These are phyloP conservation scores for Knipowitschia caucasica DNA, from an alignment of 2,797 vertebrate genomes.

Conservation along the genomic window DNA sequence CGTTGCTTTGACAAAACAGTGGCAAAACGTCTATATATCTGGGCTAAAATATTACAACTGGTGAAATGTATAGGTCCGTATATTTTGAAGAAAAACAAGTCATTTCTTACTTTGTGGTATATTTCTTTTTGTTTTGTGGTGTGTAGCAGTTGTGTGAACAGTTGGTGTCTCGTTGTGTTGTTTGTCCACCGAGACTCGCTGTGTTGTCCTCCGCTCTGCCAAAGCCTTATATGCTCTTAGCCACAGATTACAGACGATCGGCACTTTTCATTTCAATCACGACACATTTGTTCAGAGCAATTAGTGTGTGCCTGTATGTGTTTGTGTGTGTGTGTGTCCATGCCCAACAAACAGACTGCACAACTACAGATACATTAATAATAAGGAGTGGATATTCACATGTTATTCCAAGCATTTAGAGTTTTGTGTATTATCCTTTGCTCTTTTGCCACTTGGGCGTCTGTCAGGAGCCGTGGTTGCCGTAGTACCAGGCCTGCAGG, in stretches of 20 bases:
- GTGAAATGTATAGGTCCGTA: too few relatives aligned
- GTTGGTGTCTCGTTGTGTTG: constrained; percentile 54
- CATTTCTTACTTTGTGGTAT: too few relatives aligned
- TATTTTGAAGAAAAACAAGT: too few relatives aligned
- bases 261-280: constrained; percentile 31
- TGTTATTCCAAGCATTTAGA: too few relatives aligned
- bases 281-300: constrained; percentile 41
- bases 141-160: constrained; percentile 33
- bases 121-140: constrained; percentile 11
- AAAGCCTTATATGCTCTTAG: constrained; percentile 38
- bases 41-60: too few relatives aligned
- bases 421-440: too few relatives aligned
- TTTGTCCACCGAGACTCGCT: constrained; percentile 33
- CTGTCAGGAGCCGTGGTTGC: too few relatives aligned
- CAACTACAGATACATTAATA: background rate
- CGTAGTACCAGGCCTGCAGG: too few relatives aligned
- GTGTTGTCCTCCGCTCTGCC: constrained; percentile 48
- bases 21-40: too few relatives aligned
- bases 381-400: too few relatives aligned
- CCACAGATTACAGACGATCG: constrained; percentile 36
- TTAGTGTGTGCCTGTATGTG: constrained; percentile 28
- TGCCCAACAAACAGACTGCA: constrained; percentile 12
- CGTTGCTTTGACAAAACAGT: too few relatives aligned
- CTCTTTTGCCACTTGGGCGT: too few relatives aligned
- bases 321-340: constrained; percentile 19